Percentiles rank a stretch among this genome's conserved stretches.
phyloP scores from a whole-genome alignment of 2,113 vertebrate genomes.

The Falco punctatus region DNA sequence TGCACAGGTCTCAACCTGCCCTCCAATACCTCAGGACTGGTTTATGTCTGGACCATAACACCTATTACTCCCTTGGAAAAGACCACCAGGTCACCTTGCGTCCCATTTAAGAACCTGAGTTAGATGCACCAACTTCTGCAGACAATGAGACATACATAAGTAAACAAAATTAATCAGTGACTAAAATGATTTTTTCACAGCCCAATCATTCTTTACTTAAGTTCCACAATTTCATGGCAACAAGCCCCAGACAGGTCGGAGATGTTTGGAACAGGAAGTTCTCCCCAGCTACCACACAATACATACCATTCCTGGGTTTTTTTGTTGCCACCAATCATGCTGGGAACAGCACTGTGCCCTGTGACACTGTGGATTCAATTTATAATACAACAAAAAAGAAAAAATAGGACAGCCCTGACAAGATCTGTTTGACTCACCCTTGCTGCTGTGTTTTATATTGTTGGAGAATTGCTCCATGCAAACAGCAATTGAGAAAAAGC shows the following conservation, averaged over 20 bases:
- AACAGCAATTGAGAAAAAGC: slow-evolving; percentile 10
- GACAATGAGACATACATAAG: not conserved
- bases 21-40: not conserved
- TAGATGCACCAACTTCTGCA: not conserved
- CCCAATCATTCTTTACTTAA: not conserved
- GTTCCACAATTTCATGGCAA: not conserved
- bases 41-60: not conserved
- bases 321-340: not conserved
- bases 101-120: not conserved
- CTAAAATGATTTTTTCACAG: not conserved
- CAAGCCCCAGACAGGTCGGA: not conserved
- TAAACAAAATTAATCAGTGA: not conserved
- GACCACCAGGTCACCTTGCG: not conserved
- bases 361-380: not conserved
- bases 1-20: not conserved
- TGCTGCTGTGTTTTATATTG: not conserved
- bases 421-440: slow-evolving; percentile 17
- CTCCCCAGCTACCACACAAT: not conserved
- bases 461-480: slow-evolving; percentile 5
- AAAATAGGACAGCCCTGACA: slow-evolving; percentile 15
- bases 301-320: not conserved
- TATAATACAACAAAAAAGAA: slow-evolving; percentile 12
- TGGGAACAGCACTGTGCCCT: slow-evolving; percentile 1
- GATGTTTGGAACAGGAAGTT: not conserved
- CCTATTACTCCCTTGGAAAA: not conserved